A percentile compares a stretch with the other conserved stretches of the same genome.
These are phyloP conservation scores for Gallirallus australis DNA, from an alignment of 2,797 vertebrate species.

Conservation along the genomic window DNA sequence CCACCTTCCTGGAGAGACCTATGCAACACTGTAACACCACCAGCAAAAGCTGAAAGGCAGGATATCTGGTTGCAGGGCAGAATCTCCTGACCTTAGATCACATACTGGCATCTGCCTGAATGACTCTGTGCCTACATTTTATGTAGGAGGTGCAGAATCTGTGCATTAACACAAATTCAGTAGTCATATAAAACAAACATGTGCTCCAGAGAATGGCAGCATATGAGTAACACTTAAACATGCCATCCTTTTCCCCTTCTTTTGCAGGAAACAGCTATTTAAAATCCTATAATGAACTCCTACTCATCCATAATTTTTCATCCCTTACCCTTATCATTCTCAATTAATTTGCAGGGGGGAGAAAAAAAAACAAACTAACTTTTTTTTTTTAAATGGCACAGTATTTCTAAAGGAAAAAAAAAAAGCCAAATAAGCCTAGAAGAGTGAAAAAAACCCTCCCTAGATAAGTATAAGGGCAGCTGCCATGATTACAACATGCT, in stretches of 20 bases:
- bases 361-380: neutral
- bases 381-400: neutral
- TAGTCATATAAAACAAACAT: neutral
- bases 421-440: neutral
- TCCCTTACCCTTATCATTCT: neutral
- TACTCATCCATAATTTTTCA: neutral
- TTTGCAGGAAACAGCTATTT: neutral
- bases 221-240: neutral
- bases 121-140: neutral
- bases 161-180: neutral
- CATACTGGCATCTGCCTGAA: neutral
- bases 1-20: neutral
- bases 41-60: neutral
- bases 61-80: rapidly evolving
- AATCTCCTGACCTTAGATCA: neutral
- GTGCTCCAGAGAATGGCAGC: neutral
- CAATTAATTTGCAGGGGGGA: neutral
- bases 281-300: neutral
- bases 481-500: neutral
- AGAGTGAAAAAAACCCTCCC: neutral
- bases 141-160: neutral
- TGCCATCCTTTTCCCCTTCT: neutral
- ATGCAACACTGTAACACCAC: neutral
- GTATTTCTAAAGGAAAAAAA: neutral
- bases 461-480: neutral